Evolutionary conservation across 2,888 invertebrate species (phyloP).

Genomic region (Pecten maximus): DNA sequence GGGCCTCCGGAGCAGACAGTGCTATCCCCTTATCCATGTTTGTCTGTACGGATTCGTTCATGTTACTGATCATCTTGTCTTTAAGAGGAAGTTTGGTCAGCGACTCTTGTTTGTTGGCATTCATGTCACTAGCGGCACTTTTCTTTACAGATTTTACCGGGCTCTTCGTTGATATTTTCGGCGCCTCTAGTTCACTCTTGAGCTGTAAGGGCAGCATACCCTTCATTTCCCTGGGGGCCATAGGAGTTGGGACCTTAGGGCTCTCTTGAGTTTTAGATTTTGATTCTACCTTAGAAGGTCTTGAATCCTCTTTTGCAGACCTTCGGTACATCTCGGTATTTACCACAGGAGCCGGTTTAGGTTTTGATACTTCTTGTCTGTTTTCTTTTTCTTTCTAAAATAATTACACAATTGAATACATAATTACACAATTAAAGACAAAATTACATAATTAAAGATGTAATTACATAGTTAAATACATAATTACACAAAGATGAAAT

Average conservation of each 20-base stretch:
- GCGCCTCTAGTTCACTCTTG: conserved; percentile 50
- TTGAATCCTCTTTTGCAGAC: conserved; percentile 41
- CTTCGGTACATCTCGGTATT: conserved; percentile 63
- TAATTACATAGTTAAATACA: too few relatives aligned
- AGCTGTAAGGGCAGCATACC: neutral
- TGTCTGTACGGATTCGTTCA: conserved; percentile 78
- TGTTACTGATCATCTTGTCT: conserved; percentile 59
- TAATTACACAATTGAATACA: too few relatives aligned
- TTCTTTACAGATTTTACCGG: conserved; percentile 45
- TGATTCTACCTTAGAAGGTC: conserved; percentile 37
- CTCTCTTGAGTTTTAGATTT: neutral
- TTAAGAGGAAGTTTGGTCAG: conserved; percentile 43
- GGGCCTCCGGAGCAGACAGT: conserved; percentile 74
- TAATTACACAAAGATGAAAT: too few relatives aligned
- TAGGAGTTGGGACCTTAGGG: conserved; percentile 62
- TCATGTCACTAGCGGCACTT: conserved; percentile 14
- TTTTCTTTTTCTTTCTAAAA: conserved; percentile 46
- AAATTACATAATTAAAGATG: too few relatives aligned
- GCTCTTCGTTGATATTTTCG: conserved; percentile 24
- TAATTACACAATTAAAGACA: too few relatives aligned
- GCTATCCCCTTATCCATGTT: conserved; percentile 74
- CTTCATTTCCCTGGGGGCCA: conserved; percentile 67
- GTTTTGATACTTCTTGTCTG: neutral
- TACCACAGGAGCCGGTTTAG: conserved; percentile 64
- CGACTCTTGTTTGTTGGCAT: conserved; percentile 39